A percentile compares a stretch with the other conserved stretches of the same genome.
These are phyloP conservation scores for Echiichthys vipera DNA, from an alignment of 2,797 vertebrate species.

Conservation along the genomic window DNA sequence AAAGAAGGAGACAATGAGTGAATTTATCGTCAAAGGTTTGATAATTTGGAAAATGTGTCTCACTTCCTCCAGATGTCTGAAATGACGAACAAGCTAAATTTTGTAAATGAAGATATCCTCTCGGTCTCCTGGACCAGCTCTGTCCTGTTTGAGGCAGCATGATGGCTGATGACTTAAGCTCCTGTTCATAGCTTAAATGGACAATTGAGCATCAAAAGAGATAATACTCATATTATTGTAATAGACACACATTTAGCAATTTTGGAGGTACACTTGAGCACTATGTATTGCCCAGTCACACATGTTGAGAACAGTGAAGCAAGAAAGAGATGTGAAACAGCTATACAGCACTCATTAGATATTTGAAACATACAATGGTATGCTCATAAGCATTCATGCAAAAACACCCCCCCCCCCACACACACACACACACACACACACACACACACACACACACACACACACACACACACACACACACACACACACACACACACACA, in stretches of 20 bases:
- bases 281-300: neutral
- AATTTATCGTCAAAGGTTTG: constrained; percentile 40
- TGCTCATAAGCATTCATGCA: constrained; percentile 8
- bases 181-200: constrained; percentile 40
- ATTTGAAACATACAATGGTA: constrained; percentile 12
- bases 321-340: constrained; percentile 13
- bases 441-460: constrained; percentile 21
- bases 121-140: constrained; percentile 16
- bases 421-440: constrained; percentile 18
- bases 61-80: constrained; percentile 68
- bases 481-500: constrained; percentile 23
- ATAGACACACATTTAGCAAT: constrained; percentile 23
- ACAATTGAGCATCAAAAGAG: constrained; percentile 19
- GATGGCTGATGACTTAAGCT: constrained; percentile 47
- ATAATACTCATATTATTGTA: constrained; percentile 23
- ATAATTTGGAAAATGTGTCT: constrained; percentile 74
- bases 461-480: constrained; percentile 18
- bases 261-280: neutral
- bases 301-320: constrained; percentile 25
- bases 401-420: no score
- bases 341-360: constrained; percentile 9
- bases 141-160: constrained; percentile 11
- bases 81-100: constrained; percentile 45
- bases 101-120: constrained; percentile 32
- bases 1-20: constrained; percentile 23